Conservation (phyloP, 2,113 vertebrate genomes). For the Gymnobelideus leadbeateri region DNA sequence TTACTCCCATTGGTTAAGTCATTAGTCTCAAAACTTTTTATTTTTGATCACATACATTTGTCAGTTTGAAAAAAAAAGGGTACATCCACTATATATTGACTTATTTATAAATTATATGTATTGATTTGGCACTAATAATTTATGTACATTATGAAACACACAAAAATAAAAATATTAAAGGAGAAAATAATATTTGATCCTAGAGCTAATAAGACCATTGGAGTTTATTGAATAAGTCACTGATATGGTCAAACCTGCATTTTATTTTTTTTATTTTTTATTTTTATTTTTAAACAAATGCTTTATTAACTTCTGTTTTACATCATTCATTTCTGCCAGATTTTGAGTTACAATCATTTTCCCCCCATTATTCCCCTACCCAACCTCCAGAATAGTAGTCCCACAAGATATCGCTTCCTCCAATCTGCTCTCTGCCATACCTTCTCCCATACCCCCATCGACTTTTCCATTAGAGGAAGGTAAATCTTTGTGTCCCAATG, state of each 20-base stretch:
- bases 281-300: too few species aligned
- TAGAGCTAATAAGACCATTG: not conserved
- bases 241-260: not conserved
- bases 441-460: too few species aligned
- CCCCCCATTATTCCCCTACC: too few species aligned
- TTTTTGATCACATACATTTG: not conserved
- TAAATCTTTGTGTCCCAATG: too few species aligned
- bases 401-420: too few species aligned
- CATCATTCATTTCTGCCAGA: too few species aligned
- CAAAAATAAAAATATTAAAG: not conserved
- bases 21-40: not conserved
- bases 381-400: too few species aligned
- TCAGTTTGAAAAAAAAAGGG: not conserved
- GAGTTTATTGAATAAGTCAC: not conserved
- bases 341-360: too few species aligned
- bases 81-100: not conserved
- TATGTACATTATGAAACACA: not conserved
- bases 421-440: too few species aligned
- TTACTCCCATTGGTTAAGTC: not conserved
- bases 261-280: too few species aligned
- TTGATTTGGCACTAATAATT: not conserved
- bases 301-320: too few species aligned
- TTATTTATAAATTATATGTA: not conserved
- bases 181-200: not conserved
- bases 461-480: too few species aligned